Percentiles rank a stretch among this genome's conserved stretches.
phyloP scores from a whole-genome alignment of 2,888 invertebrate genomes.

The Pheosia tremula region DNA sequence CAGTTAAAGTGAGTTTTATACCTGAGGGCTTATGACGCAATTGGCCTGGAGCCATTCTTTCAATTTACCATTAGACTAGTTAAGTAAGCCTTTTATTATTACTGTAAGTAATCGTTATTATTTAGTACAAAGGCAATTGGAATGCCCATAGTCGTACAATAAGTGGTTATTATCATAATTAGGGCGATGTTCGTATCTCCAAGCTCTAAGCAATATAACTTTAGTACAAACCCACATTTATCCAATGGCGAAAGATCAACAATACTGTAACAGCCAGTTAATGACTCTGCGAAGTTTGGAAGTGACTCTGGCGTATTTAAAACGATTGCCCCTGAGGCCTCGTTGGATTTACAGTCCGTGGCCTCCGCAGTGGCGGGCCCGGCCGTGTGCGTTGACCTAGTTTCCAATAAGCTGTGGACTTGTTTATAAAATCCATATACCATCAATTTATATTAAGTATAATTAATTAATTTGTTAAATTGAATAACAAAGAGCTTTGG shows the following conservation, averaged over 20 bases:
- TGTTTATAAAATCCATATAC: neutral
- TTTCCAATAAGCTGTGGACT: neutral
- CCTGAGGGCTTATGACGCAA: too few relatives aligned
- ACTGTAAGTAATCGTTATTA: too few relatives aligned
- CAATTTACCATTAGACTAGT: too few relatives aligned
- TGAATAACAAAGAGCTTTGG: too few relatives aligned
- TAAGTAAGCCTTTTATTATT: too few relatives aligned
- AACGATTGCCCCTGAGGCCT: constrained; percentile 4
- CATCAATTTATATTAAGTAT: neutral
- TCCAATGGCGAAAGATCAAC: constrained; percentile 1
- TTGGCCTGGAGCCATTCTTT: too few relatives aligned
- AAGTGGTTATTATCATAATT: too few relatives aligned
- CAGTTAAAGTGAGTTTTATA: too few relatives aligned
- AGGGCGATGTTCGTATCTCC: too few relatives aligned
- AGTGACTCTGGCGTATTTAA: constrained; percentile 5
- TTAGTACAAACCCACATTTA: neutral
- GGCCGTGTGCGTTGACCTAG: constrained; percentile 4
- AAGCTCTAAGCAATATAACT: neutral
- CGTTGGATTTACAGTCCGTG: constrained; percentile 1
- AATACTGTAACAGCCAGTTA: constrained; percentile 8
- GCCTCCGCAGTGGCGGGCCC: neutral
- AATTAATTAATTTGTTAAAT: neutral
- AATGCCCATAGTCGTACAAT: too few relatives aligned
- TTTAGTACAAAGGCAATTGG: too few relatives aligned
- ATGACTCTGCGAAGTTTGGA: constrained; percentile 6